Evolutionary conservation across 2,797 vertebrate genomes (phyloP), one percentile per base, ranked within the genome.

Genomic region (Coendou prehensilis): DNA sequence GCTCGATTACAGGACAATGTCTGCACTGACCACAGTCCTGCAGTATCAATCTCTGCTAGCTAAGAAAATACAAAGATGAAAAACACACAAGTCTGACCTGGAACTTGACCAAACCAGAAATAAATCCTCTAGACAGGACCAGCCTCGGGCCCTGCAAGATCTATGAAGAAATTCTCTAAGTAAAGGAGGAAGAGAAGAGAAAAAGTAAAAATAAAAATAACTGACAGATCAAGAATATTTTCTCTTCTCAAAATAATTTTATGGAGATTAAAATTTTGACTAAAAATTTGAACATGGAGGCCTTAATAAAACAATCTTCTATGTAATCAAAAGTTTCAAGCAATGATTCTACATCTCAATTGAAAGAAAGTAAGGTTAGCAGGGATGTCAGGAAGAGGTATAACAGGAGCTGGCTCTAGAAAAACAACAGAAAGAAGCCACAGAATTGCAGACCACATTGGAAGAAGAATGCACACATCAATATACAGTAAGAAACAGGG

Each of bases 251-350:
- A 92, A 95, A 93, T 41, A 85, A n/a, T 85, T 78, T 28, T n/a
- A 63, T 41, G 37, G 88, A 92, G 82, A 93, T 73, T 83, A 61
- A 76, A 86, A 86, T 73, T 63, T 84, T 76, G 30, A 41, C 2
- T 50, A 82, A 89, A 79, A 14, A 47, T 63, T 50, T 88, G 9
- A 59, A 67, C n/a, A 9, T 79, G 18, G 54, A 83, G 56, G 20
- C 45, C 33, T 93, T 83, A 50, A 26, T 54, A 45, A 81, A 92
- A 56, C 47, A 73, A 73, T 59, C 9, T 75, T 15, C 8, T n/a
- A 4, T 59, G 41, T 82, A 75, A 83, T 89, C 7, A 23, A 85
- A 20, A 86, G 50, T 26, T n/a, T 56, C 20, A 85, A 63, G 45
- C n/a, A 45, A 14, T 69, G 45, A 30, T 89, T 94, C 78, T 84